Percentiles rank a stretch among this genome's conserved stretches.
These are phyloP conservation scores for Scelioninae gen. 1 DNA, from an alignment of 2,888 invertebrate species.

Conservation along the genomic window DNA sequence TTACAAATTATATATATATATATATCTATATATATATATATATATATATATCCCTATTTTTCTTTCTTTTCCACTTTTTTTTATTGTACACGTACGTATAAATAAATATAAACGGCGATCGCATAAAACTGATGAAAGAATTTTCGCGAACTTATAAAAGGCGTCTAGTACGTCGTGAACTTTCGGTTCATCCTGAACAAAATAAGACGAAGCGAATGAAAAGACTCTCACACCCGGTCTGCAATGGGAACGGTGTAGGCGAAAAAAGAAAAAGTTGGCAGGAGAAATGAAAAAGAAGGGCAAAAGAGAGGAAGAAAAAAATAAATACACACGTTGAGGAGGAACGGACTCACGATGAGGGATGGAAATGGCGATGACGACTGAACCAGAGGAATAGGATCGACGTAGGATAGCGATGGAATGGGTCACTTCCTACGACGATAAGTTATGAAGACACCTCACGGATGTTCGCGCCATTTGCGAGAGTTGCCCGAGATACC, in stretches of 20 bases:
- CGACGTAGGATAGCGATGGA: constrained; percentile 66
- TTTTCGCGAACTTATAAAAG: constrained; percentile 69
- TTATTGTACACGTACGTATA: constrained; percentile 13
- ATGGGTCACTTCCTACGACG: constrained; percentile 81
- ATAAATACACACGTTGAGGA: constrained; percentile 58
- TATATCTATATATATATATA: too few species aligned
- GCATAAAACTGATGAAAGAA: constrained; percentile 66
- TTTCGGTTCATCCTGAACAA: constrained; percentile 61
- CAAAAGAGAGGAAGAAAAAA: constrained; percentile 37
- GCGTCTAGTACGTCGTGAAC: constrained; percentile 60
- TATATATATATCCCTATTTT: too few species aligned
- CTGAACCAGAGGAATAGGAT: constrained; percentile 66
- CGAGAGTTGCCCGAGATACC: constrained; percentile 78
- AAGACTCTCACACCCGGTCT: constrained; percentile 57
- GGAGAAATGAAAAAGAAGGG: constrained; percentile 62
- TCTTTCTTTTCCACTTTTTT: not conserved
- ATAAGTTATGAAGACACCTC: constrained; percentile 82
- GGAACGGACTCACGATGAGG: constrained; percentile 60
- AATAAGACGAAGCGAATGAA: constrained; percentile 66
- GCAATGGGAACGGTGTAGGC: constrained; percentile 38
- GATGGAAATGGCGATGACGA: constrained; percentile 70
- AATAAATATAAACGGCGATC: constrained; percentile 52
- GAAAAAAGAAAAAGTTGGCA: constrained; percentile 59
- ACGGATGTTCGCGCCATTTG: constrained; percentile 84
- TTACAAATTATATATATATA: constrained; percentile 24